These are phyloP conservation scores for Tolmerus cingulatus DNA, from an alignment of 2,888 invertebrate genomes.

Conservation along the genomic window DNA sequence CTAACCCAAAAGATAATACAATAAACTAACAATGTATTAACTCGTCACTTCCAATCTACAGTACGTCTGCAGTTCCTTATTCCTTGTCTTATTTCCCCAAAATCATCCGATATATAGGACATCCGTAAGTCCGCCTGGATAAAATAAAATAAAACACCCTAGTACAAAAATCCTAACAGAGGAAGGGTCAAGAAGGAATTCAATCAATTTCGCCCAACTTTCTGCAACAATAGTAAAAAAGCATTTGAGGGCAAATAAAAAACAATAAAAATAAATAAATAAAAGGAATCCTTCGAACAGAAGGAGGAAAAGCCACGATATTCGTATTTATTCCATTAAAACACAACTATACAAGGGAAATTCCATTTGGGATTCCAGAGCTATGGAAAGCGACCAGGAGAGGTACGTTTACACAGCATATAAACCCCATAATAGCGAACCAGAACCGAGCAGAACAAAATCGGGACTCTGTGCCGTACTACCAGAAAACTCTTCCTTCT, in stretches of 20 bases:
- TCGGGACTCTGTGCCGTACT: slow-evolving; percentile 3
- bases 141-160: background rate
- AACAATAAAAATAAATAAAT: background rate
- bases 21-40: background rate
- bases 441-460: slow-evolving; percentile 9
- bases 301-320: background rate
- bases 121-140: background rate
- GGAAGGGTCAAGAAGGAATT: background rate
- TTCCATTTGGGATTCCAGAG: background rate
- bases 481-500: slow-evolving; percentile 25
- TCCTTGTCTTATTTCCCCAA: background rate
- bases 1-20: background rate
- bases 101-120: background rate
- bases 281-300: background rate
- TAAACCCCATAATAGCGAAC: background rate
- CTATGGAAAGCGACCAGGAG: background rate
- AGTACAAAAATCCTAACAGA: background rate
- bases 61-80: background rate
- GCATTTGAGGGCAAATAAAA: background rate
- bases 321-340: slow-evolving; percentile 15
- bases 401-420: background rate
- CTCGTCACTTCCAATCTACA: background rate
- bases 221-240: background rate
- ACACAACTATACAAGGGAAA: slow-evolving; percentile 14
- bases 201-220: slow-evolving; percentile 11